A percentile compares a stretch with the other conserved stretches of the same genome.
phyloP scores from a whole-genome alignment of 2,888 invertebrate genomes.

The Myopa testacea region DNA sequence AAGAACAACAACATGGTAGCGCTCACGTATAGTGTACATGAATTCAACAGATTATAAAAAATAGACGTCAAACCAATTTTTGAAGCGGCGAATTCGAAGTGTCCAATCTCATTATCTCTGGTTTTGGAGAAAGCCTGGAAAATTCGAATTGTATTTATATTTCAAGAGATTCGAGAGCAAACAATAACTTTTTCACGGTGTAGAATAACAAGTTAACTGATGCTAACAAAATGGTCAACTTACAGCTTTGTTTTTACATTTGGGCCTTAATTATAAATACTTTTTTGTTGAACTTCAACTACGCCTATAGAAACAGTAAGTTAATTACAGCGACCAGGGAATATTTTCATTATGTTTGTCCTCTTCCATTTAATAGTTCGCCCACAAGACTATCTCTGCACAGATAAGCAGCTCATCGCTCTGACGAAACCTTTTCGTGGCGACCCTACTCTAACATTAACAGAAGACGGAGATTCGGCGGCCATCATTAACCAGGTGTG shows the following conservation, averaged over 20 bases:
- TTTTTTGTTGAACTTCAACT: conserved; percentile 39
- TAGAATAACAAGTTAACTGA: no score
- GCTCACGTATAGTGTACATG: no score
- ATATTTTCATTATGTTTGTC: neutral
- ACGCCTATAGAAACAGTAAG: conserved; percentile 55
- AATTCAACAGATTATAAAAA: no score
- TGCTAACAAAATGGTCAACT: conserved; percentile 28
- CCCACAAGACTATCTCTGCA: conserved; percentile 62
- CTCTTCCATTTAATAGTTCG: conserved; percentile 53
- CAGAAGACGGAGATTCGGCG: conserved; percentile 61
- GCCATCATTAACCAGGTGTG: conserved; percentile 63
- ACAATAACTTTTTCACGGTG: no score
- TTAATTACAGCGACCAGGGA: conserved; percentile 3
- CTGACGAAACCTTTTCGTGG: conserved; percentile 60
- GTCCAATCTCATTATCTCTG: no score
- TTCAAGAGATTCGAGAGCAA: no score
- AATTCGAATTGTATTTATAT: no score
- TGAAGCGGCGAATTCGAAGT: no score
- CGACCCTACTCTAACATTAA: conserved; percentile 58
- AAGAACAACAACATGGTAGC: no score
- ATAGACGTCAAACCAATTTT: no score
- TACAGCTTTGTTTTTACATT: conserved; percentile 39
- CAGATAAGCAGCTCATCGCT: conserved; percentile 58
- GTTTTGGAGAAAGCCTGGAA: no score
- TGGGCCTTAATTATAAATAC: conserved; percentile 34